phyloP scores from a whole-genome alignment of 92 coral and sea anemone species.

The Phenganax stokvisi region DNA sequence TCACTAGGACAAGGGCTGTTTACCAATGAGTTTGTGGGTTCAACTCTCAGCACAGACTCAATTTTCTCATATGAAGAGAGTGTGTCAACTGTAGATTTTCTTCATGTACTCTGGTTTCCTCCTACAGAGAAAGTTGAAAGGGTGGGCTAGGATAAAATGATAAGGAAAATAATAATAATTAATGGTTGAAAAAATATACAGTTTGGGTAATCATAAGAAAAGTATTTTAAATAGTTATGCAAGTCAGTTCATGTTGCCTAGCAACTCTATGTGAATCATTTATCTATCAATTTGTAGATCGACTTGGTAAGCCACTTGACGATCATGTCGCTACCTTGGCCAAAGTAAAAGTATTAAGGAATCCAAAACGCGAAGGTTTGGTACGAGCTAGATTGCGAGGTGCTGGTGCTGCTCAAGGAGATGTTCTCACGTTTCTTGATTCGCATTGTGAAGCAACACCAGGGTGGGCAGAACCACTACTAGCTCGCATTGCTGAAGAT shows the following conservation, averaged over 20 bases:
- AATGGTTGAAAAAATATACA: neutral
- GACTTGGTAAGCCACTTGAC: conserved; percentile 79
- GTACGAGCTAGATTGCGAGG: conserved; percentile 93
- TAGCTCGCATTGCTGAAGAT: conserved; percentile 83
- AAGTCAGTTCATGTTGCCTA: neutral
- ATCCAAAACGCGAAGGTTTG: conserved; percentile 85
- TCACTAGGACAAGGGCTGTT: too few relatives aligned
- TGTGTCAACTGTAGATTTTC: too few relatives aligned
- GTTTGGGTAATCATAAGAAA: neutral
- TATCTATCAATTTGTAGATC: conserved; percentile 43
- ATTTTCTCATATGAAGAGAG: too few relatives aligned
- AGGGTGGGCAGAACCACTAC: conserved; percentile 96
- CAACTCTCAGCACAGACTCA: too few relatives aligned
- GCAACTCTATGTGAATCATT: too few relatives aligned
- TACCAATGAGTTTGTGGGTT: too few relatives aligned
- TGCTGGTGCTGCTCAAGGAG: conserved; percentile 76
- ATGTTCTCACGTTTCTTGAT: conserved; percentile 88
- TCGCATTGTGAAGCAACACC: conserved; percentile 99
- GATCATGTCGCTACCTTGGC: conserved; percentile 60
- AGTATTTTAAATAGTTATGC: too few relatives aligned
- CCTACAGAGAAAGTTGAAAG: too few relatives aligned
- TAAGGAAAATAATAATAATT: neutral
- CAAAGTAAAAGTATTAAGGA: conserved; percentile 79
- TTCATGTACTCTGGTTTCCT: too few relatives aligned
- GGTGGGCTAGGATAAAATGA: too few relatives aligned